Base-by-base conservation (phyloP, 92 coral and sea anemone genomes). In the Porites rus region DNA sequence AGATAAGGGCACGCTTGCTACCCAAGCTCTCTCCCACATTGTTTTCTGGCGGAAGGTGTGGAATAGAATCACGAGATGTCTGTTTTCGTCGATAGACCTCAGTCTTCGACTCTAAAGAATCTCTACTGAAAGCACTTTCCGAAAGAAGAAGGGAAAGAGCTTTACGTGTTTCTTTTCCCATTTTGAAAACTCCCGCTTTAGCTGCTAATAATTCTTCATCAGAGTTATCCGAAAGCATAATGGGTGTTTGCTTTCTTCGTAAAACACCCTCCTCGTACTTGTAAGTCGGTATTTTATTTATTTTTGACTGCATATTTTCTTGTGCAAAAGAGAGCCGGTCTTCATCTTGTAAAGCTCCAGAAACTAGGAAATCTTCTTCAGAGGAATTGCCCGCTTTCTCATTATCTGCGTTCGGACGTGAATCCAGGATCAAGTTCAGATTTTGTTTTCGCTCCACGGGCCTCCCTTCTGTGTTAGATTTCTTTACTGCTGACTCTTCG, bases 401-500 rank as follows among this genome's bases (percentile, higher is more conserved):
- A 43, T 43, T 50, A 10, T 13, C 62, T 8, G 21, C 43, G 52
- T 59, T 82, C 2, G 86, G 78, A 82, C 21, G 46, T 13, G 80
- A 83, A 53, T 73, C 72, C 14, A 66, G 17, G 50, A 62, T 1
- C 50, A 64, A 4, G 21, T 13, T 22, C 46, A 38, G 46, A 13
- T 46, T 58, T 65, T 73, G 53, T 52, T 52, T 81, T 20, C 53
- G n/a, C 56, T n/a, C 79, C 24, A 51, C 7, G 13, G 91, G 87
- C 43, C 81, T n/a, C 46, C 31, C 13, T 16, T 77, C 87, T 1
- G 91, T 87, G 20, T 70, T 74, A 2, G 91, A 87, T 80, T 87
- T 87, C 58, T 80, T 81, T 7, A 81, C 91, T 18, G 81, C 91
- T 11, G 5, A 20, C 82, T 87, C 91, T 21, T 81, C 76, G 1